Percentiles rank a stretch among this genome's conserved stretches.
Evolutionary conservation across 2,797 vertebrate species (phyloP).

Genomic region (Oceanodroma leucorhoa): DNA sequence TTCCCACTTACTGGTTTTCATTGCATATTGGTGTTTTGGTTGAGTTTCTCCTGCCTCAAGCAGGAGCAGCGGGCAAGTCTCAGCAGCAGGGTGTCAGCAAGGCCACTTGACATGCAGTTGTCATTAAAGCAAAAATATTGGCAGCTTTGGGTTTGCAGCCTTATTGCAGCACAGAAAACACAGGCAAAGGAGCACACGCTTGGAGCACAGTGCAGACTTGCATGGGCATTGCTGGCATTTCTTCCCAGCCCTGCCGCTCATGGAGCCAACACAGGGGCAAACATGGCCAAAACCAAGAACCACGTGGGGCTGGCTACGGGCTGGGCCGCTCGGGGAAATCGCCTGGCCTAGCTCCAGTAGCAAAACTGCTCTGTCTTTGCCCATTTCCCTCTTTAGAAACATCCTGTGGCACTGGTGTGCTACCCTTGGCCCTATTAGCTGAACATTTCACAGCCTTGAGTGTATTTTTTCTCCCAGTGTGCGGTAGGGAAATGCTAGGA

Average conservation of each 20-base stretch:
- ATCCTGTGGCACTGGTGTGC: not conserved
- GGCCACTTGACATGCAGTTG: not conserved
- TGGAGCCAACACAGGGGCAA: not conserved
- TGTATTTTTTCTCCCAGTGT: not conserved
- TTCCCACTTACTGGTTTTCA: not conserved
- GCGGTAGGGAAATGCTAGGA: not conserved
- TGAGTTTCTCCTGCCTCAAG: not conserved
- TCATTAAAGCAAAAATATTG: not conserved
- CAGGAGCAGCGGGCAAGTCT: not conserved
- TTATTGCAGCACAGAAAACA: not conserved
- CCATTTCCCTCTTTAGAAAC: not conserved
- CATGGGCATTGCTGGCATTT: not conserved
- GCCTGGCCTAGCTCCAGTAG: not conserved
- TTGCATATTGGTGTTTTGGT: not conserved
- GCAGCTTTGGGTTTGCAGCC: not conserved
- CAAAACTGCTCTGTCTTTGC: not conserved
- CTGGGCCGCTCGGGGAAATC: not conserved
- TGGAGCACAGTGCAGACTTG: not conserved
- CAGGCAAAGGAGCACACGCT: accelerated
- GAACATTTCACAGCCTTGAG: not conserved
- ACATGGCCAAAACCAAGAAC: not conserved
- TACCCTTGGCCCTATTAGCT: not conserved
- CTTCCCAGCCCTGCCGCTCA: not conserved
- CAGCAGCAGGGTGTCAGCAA: not conserved
- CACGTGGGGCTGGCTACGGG: accelerated